These are phyloP conservation scores for Euura lappo DNA, from an alignment of 1,140 invertebrate genomes.

Conservation along the genomic window DNA sequence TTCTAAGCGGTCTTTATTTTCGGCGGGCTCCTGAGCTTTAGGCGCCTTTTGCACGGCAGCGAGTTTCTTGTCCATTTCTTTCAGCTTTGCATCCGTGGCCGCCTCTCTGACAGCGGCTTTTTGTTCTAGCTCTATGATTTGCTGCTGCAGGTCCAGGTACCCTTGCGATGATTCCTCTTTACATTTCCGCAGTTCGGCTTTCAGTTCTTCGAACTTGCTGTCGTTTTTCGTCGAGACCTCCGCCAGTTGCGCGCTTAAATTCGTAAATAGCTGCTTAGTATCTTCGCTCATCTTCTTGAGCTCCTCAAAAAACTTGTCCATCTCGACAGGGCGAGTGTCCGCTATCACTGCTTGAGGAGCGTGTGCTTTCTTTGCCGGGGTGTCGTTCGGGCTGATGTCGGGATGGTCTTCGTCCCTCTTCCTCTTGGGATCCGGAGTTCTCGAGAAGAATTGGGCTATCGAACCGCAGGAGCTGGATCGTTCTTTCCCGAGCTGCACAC, in stretches of 20 bases:
- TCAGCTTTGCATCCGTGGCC: neutral
- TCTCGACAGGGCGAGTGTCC: neutral
- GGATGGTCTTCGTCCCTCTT: neutral
- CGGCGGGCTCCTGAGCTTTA: neutral
- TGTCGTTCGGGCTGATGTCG: constrained; percentile 16
- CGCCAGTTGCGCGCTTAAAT: constrained; percentile 8
- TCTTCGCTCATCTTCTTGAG: constrained; percentile 16
- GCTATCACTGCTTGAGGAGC: constrained; percentile 8
- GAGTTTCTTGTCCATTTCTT: neutral
- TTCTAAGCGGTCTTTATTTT: neutral
- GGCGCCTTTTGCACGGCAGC: neutral
- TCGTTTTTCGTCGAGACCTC: constrained; percentile 9
- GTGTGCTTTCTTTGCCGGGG: constrained; percentile 13
- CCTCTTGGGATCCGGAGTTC: neutral
- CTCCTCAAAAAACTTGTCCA: constrained; percentile 12
- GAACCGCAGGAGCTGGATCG: constrained; percentile 17
- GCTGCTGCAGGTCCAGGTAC: neutral
- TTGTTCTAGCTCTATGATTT: neutral
- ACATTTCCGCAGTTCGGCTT: neutral
- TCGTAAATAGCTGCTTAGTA: constrained; percentile 13
- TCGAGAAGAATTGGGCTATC: constrained; percentile 13
- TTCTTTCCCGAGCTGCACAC: constrained; percentile 8
- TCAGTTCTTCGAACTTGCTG: constrained; percentile 14
- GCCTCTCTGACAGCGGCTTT: neutral
- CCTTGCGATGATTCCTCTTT: constrained; percentile 15